Percentiles rank a stretch among this genome's conserved stretches.
Evolutionary conservation across 2,888 invertebrate species (phyloP).

Genomic region (Leptura quadrifasciata): DNA sequence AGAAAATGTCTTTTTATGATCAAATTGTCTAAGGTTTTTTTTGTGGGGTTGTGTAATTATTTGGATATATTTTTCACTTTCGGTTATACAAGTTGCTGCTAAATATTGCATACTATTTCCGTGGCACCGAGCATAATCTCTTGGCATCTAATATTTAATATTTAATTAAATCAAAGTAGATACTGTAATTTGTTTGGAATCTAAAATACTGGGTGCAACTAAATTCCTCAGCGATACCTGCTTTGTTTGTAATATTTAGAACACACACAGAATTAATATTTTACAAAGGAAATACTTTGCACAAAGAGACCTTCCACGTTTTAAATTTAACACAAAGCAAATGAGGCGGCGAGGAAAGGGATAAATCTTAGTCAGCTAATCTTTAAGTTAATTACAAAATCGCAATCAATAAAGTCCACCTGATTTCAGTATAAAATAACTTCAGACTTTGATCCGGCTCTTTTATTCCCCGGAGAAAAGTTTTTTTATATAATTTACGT

Average conservation of each 20-base stretch:
- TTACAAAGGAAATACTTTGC: neutral
- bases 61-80: too few relatives aligned
- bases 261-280: neutral
- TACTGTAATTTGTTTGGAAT: neutral
- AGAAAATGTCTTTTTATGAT: too few relatives aligned
- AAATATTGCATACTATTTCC: too few relatives aligned
- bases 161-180: neutral
- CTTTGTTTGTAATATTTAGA: neutral
- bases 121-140: too few relatives aligned
- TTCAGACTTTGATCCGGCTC: constrained; percentile 49
- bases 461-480: constrained; percentile 36
- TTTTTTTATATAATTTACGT: constrained; percentile 46
- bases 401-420: constrained; percentile 56
- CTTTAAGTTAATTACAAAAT: constrained; percentile 55
- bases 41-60: too few relatives aligned
- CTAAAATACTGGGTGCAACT: neutral
- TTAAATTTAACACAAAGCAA: constrained; percentile 33
- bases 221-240: neutral
- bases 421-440: constrained; percentile 48
- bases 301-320: constrained; percentile 9
- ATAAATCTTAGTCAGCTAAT: constrained; percentile 43
- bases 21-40: too few relatives aligned
- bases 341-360: constrained; percentile 35
- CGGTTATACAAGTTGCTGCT: too few relatives aligned
- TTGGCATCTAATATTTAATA: too few relatives aligned